Conservation (phyloP, 2,797 vertebrate genomes). For the Crossoptilon crossoptilon region DNA sequence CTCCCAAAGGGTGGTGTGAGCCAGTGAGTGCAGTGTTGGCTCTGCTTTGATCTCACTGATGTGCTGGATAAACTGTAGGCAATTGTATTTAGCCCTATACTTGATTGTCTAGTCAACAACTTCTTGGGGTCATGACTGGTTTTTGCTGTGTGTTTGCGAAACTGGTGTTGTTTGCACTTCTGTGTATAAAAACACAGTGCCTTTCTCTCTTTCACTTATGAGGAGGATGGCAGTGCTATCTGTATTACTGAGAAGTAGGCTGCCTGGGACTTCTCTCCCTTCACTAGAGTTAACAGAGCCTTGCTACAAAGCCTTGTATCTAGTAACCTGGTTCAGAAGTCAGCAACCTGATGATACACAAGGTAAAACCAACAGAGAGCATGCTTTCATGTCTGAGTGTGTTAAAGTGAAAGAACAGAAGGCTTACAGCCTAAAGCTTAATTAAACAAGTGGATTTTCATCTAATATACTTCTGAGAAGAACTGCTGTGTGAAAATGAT, state of each 20-base stretch:
- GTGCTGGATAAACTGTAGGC: background rate
- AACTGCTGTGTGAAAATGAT: constrained; percentile 16
- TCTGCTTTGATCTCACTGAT: background rate
- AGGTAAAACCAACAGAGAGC: constrained; percentile 34
- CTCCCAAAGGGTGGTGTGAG: background rate
- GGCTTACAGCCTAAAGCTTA: constrained; percentile 51
- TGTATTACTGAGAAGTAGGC: background rate
- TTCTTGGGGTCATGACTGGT: background rate
- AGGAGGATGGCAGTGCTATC: background rate
- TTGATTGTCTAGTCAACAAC: background rate
- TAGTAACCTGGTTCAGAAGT: constrained; percentile 14
- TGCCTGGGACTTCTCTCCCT: background rate
- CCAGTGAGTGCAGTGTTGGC: background rate
- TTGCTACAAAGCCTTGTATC: background rate
- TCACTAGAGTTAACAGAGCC: background rate
- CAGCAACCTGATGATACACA: background rate
- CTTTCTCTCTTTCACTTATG: background rate
- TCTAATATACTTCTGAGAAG: constrained; percentile 4
- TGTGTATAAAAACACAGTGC: background rate
- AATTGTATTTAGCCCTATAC: background rate
- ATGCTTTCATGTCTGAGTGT: constrained; percentile 1
- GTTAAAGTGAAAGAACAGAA: constrained; percentile 35
- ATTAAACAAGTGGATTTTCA: constrained; percentile 61
- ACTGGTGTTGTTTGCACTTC: background rate
- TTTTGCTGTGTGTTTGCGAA: background rate